These are phyloP conservation scores for Morbakka virulenta DNA, from an alignment of 30 jellyfish, hydroid and myxozoan genomes.

Conservation along the genomic window DNA sequence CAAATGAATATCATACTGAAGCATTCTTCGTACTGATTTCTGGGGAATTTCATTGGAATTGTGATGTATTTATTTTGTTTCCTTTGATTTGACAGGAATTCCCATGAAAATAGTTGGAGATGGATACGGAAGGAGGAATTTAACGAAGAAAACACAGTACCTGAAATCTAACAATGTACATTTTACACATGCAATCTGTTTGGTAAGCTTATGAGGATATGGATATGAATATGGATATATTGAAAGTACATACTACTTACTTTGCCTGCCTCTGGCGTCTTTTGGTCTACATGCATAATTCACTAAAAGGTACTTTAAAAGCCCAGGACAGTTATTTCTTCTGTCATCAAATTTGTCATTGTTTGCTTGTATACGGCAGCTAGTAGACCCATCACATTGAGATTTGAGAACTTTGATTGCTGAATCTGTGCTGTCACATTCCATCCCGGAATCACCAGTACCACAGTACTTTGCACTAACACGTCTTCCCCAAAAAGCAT, in stretches of 20 bases:
- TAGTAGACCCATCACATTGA: conserved; percentile 78
- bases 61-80: too few relatives aligned
- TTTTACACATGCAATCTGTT: too few relatives aligned
- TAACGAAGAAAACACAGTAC: too few relatives aligned
- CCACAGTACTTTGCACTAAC: conserved; percentile 82
- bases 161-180: too few relatives aligned
- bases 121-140: too few relatives aligned
- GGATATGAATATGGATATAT: neutral
- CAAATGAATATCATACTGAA: too few relatives aligned
- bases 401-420: conserved; percentile 58
- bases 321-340: conserved; percentile 63
- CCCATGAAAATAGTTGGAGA: too few relatives aligned
- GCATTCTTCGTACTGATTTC: too few relatives aligned
- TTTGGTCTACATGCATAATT: conserved; percentile 79
- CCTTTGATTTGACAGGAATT: too few relatives aligned
- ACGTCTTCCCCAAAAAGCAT: conserved; percentile 96
- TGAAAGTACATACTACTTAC: too few relatives aligned
- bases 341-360: conserved; percentile 70
- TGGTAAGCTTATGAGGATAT: too few relatives aligned
- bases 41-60: too few relatives aligned
- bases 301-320: conserved; percentile 67
- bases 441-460: conserved; percentile 79
- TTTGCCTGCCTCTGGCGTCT: neutral
- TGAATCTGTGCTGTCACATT: conserved; percentile 75
- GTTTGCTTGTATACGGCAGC: conserved; percentile 74